These are phyloP conservation scores for Hormaphis cornu DNA, from an alignment of 1,140 invertebrate genomes.

Conservation along the genomic window DNA sequence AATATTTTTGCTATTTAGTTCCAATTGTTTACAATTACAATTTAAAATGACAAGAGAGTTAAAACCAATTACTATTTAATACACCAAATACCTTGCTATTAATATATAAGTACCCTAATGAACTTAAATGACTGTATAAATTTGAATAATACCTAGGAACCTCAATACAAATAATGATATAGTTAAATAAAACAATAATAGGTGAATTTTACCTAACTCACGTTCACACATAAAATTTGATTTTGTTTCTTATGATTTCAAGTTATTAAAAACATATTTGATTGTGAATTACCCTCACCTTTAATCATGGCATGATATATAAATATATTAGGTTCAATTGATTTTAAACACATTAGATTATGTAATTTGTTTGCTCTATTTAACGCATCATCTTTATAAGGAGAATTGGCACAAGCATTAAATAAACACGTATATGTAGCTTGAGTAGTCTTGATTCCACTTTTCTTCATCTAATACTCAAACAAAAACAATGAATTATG, in stretches of 20 bases:
- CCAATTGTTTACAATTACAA: too few species aligned
- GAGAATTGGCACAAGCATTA: slow-evolving; percentile 76
- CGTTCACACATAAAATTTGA: not conserved
- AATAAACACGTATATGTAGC: slow-evolving; percentile 74
- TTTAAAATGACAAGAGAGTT: too few species aligned
- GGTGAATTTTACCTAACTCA: too few species aligned
- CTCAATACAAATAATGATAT: too few species aligned
- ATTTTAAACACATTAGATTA: slow-evolving; percentile 57
- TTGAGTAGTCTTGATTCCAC: slow-evolving; percentile 54
- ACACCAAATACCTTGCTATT: too few species aligned
- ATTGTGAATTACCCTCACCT: too few species aligned
- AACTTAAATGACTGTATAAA: too few species aligned
- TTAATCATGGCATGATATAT: slow-evolving; percentile 85
- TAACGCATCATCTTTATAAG: slow-evolving; percentile 54
- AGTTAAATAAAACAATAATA: too few species aligned
- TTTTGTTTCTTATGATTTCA: not conserved
- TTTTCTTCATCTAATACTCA: slow-evolving; percentile 57
- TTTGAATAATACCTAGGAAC: too few species aligned
- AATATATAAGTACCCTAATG: too few species aligned
- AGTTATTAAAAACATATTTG: not conserved
- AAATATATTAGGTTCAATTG: slow-evolving; percentile 57
- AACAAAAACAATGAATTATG: not conserved
- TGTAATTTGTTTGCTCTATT: slow-evolving; percentile 55
- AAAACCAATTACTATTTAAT: too few species aligned
- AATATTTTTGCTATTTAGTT: too few species aligned